Conservation (phyloP, 2,888 invertebrate species). For the Physocephala rufipes region DNA sequence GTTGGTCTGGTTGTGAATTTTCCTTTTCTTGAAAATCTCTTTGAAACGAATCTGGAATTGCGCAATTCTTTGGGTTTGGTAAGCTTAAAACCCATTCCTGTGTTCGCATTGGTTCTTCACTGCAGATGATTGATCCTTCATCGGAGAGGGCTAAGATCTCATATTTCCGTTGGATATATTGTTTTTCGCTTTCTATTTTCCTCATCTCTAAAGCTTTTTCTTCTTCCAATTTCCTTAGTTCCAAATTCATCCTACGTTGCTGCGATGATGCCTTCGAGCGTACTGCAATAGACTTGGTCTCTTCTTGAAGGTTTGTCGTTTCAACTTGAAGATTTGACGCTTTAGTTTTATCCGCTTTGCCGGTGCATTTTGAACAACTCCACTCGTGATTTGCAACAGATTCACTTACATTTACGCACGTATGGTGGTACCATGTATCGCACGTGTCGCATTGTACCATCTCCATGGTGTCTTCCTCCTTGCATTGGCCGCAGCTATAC, state of each 20-base stretch:
- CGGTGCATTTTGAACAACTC: conserved; percentile 5
- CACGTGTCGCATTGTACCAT: too few species aligned
- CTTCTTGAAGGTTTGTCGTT: background rate
- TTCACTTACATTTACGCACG: background rate
- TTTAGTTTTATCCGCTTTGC: background rate
- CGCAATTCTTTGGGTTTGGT: background rate
- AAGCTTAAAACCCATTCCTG: background rate
- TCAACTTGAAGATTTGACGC: too few species aligned
- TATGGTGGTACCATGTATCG: too few species aligned
- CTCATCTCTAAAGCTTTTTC: conserved; percentile 12
- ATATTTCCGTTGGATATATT: conserved; percentile 8
- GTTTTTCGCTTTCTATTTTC: conserved; percentile 2
- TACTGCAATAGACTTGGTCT: background rate
- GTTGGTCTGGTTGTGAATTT: too few species aligned
- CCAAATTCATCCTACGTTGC: background rate
- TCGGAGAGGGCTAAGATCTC: background rate
- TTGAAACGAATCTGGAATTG: conserved; percentile 6
- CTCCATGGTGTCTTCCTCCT: too few species aligned
- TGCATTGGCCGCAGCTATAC: too few species aligned
- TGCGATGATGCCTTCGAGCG: background rate
- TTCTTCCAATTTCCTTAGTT: background rate
- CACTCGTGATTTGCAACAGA: background rate
- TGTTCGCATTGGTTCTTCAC: background rate
- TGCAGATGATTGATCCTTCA: background rate
- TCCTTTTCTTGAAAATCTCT: background rate